These are phyloP conservation scores for Tiliacea aurago DNA, from an alignment of 2,888 invertebrate species.

Conservation along the genomic window DNA sequence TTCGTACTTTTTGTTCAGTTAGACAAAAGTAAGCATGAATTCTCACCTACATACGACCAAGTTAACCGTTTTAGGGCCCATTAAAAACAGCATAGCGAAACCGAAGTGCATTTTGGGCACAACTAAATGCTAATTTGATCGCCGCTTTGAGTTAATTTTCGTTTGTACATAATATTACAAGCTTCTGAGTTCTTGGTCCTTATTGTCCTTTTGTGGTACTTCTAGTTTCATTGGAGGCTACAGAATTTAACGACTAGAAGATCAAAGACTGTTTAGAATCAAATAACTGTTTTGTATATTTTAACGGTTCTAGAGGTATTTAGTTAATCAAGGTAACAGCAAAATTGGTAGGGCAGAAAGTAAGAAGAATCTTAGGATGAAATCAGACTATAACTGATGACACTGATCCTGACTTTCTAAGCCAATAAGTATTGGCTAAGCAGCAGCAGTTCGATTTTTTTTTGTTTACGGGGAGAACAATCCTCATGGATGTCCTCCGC, in stretches of 20 bases:
- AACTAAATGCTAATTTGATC: slow-evolving; percentile 61
- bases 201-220: slow-evolving; percentile 17
- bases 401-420: neutral
- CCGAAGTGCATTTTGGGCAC: slow-evolving; percentile 51
- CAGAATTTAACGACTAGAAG: slow-evolving; percentile 12
- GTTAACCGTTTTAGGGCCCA: slow-evolving; percentile 44
- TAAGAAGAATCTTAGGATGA: neutral
- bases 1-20: slow-evolving; percentile 31
- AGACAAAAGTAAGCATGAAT: slow-evolving; percentile 42
- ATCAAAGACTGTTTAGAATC: neutral
- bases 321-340: neutral
- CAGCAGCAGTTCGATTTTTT: too few species aligned
- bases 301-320: neutral
- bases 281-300: neutral
- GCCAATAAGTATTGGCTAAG: neutral
- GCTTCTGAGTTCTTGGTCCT: slow-evolving; percentile 23
- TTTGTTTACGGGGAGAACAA: too few species aligned
- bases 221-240: slow-evolving; percentile 29
- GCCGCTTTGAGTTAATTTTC: slow-evolving; percentile 45
- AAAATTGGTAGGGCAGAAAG: too few species aligned
- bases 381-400: neutral
- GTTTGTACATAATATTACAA: slow-evolving; percentile 43
- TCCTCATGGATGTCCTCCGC: too few species aligned
- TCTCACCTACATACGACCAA: slow-evolving; percentile 53
- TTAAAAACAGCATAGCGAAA: slow-evolving; percentile 52